These are phyloP conservation scores for Callyntrura guangdongensis DNA, from an alignment of 2,888 invertebrate genomes.

Conservation along the genomic window DNA sequence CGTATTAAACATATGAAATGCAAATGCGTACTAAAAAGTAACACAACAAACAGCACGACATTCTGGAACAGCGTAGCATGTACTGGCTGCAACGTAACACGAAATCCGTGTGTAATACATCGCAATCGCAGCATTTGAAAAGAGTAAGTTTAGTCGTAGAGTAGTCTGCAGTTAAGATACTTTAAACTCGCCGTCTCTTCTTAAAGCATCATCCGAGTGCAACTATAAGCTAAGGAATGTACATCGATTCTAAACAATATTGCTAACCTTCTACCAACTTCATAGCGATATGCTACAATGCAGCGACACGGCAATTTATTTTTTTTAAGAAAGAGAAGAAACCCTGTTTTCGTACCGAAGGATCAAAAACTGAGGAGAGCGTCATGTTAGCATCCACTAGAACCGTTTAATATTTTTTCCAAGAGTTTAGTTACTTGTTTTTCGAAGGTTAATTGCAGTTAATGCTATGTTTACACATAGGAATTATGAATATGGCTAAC, in stretches of 20 bases:
- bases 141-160: not conserved
- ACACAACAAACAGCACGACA: not conserved
- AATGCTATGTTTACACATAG: not conserved
- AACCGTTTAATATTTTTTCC: not conserved
- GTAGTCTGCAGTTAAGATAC: not conserved
- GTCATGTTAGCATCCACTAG: not conserved
- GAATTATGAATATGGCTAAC: too few species aligned
- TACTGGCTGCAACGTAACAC: too few species aligned
- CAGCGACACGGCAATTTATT: too few species aligned
- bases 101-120: not conserved
- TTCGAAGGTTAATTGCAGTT: not conserved
- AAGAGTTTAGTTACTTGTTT: too few species aligned
- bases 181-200: not conserved
- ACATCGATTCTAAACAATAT: not conserved
- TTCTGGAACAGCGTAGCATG: too few species aligned
- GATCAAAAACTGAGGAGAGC: slow-evolving; percentile 1
- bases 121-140: not conserved
- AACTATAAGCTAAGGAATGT: slow-evolving; percentile 13
- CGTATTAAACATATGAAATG: too few species aligned
- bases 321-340: slow-evolving; percentile 16
- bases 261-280: not conserved
- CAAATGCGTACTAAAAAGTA: too few species aligned
- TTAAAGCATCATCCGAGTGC: not conserved
- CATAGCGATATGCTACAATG: not conserved
- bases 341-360: slow-evolving; percentile 24